These are phyloP conservation scores for Eclectus roratus DNA, from an alignment of 2,113 vertebrate species.

Conservation along the genomic window DNA sequence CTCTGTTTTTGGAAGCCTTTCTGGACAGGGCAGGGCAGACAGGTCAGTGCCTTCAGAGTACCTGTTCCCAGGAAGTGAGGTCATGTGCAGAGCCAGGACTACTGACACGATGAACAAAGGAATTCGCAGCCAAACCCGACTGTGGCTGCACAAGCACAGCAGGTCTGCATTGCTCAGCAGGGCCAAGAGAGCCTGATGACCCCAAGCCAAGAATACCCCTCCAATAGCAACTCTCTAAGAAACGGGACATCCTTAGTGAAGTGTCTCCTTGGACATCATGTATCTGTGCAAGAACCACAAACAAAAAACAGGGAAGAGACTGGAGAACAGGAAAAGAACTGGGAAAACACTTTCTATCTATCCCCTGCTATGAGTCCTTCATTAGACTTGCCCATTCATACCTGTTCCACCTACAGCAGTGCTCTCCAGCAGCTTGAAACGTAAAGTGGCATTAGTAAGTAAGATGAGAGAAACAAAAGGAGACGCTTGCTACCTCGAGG, in stretches of 20 bases:
- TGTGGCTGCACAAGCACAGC: neutral
- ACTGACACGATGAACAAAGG: neutral
- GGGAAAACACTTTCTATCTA: neutral
- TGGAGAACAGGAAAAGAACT: neutral
- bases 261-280: neutral
- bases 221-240: neutral
- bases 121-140: neutral
- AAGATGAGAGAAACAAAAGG: neutral
- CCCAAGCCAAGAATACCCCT: neutral
- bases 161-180: neutral
- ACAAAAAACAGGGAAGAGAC: neutral
- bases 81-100: conserved; percentile 7
- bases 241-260: neutral
- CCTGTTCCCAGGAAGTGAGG: neutral
- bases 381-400: neutral
- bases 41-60: conserved; percentile 22
- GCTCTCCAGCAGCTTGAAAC: neutral
- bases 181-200: neutral
- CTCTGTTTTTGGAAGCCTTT: conserved; percentile 32
- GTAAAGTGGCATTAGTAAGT: neutral
- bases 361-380: neutral
- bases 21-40: conserved; percentile 5
- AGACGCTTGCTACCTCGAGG: neutral
- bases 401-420: neutral
- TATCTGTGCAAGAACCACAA: neutral